Conservation (phyloP, 1,140 invertebrate genomes). For the Drosophila oshimai region DNA sequence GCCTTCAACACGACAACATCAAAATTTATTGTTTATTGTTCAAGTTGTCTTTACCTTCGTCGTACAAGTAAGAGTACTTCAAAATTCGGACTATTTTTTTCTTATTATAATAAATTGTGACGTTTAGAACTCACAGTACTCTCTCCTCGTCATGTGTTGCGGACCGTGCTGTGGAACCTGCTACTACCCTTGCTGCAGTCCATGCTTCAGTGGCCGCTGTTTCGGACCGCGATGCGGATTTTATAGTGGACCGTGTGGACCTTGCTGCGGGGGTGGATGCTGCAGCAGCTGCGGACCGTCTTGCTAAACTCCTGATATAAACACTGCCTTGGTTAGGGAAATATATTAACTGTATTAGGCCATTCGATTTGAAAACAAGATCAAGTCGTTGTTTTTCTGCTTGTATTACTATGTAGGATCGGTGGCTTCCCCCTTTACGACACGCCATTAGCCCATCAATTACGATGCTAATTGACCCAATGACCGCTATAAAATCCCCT, state of each 20-base stretch:
- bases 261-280: constrained; percentile 31
- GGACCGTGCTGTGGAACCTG: constrained; percentile 32
- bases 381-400: not conserved
- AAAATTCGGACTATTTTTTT: not conserved
- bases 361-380: constrained; percentile 5
- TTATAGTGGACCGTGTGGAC: constrained; percentile 21
- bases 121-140: not conserved
- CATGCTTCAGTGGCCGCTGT: constrained; percentile 35
- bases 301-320: not conserved
- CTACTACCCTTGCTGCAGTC: constrained; percentile 34
- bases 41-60: not conserved
- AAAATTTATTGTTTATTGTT: constrained; percentile 25
- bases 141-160: constrained; percentile 32
- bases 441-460: constrained; percentile 44
- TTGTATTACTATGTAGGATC: not conserved
- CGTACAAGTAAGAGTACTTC: constrained; percentile 4
- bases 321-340: too few relatives aligned
- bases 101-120: not conserved
- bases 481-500: constrained; percentile 29
- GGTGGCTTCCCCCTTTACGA: not conserved
- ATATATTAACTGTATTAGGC: not conserved
- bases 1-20: not conserved
- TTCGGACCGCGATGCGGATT: constrained; percentile 26
- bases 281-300: constrained; percentile 38
- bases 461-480: constrained; percentile 57